Percentiles rank a stretch among this genome's conserved stretches.
phyloP scores from a whole-genome alignment of 2,113 vertebrate genomes.

The Isurus oxyrinchus region DNA sequence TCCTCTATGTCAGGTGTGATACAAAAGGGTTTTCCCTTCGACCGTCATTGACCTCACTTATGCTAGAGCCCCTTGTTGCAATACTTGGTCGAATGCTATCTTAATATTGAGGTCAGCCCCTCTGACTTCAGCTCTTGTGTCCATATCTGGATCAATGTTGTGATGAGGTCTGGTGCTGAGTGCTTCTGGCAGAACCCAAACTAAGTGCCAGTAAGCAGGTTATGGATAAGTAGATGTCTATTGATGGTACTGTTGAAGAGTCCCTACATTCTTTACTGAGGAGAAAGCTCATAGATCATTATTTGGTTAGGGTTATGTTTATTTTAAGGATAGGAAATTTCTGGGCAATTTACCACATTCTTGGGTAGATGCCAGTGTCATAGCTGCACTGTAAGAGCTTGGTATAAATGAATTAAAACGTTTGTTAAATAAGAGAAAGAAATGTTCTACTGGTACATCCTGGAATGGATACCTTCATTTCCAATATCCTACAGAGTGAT shows the following conservation, averaged over 20 bases:
- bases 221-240: neutral
- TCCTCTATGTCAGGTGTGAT: neutral
- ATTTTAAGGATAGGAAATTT: neutral
- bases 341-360: neutral
- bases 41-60: neutral
- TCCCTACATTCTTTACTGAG: neutral
- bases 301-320: neutral
- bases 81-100: neutral
- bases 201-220: neutral
- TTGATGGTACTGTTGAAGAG: neutral
- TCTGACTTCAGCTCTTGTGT: neutral
- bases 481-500: neutral
- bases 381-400: neutral
- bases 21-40: neutral
- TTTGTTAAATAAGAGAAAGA: neutral
- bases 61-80: neutral
- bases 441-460: neutral
- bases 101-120: neutral
- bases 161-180: neutral
- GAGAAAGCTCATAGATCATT: neutral
- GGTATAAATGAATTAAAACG: neutral
- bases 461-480: neutral
- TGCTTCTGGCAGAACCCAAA: neutral
- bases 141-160: neutral
- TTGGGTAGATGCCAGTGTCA: neutral